Evolutionary conservation across 2,113 vertebrate species (phyloP).

Genomic region (Hassar affinis): DNA sequence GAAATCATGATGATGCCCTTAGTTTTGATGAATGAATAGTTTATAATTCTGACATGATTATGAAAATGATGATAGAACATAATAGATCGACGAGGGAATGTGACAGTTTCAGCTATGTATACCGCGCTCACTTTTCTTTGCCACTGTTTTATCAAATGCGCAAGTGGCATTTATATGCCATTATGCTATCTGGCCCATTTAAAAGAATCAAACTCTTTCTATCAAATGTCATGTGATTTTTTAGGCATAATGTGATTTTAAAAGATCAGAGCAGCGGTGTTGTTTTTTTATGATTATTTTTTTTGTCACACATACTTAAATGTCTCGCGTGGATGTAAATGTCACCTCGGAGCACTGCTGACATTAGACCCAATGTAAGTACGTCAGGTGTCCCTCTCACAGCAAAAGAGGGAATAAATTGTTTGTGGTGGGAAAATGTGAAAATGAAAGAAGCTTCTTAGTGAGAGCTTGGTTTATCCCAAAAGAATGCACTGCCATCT

Average conservation of each 20-base stretch:
- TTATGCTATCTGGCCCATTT: constrained; percentile 46
- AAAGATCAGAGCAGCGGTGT: constrained; percentile 45
- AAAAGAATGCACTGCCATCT: not conserved
- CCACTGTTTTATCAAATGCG: constrained; percentile 30
- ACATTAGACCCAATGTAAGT: constrained; percentile 49
- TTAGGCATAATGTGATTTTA: constrained; percentile 50
- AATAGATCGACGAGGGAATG: not conserved
- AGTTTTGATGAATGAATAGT: not conserved
- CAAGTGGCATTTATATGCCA: constrained; percentile 50
- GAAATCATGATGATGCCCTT: not conserved
- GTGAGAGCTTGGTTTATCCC: not conserved
- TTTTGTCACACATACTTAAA: constrained; percentile 54
- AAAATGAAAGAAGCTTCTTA: not conserved
- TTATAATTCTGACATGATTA: not conserved
- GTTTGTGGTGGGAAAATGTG: not conserved
- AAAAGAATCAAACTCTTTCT: constrained; percentile 45
- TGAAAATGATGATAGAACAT: not conserved
- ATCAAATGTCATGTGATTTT: constrained; percentile 52
- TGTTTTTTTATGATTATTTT: constrained; percentile 38
- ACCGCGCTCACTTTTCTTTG: constrained; percentile 19
- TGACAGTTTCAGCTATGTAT: not conserved
- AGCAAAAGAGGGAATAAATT: not conserved
- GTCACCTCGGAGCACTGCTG: constrained; percentile 55
- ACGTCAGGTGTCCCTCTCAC: not conserved
- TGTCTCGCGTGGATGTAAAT: constrained; percentile 57